Evolutionary conservation across 2,113 vertebrate species (phyloP).

Genomic region (Saguinus imperator): DNA sequence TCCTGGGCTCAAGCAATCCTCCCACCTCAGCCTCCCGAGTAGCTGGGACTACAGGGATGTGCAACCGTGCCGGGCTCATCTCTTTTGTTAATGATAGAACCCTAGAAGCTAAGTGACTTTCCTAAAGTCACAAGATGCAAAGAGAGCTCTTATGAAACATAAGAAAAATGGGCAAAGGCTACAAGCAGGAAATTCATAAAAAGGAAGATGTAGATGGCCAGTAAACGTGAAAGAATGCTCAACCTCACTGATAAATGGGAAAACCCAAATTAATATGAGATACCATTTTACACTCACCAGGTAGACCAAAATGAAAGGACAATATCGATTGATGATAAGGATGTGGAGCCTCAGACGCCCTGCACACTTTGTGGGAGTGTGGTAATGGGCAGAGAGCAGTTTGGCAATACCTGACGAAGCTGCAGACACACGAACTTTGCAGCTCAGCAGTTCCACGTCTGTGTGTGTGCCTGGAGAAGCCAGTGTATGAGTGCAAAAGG

Average conservation of each 20-base stretch:
- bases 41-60: too few species aligned
- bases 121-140: not conserved
- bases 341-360: not conserved
- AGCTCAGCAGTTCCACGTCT: not conserved
- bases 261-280: not conserved
- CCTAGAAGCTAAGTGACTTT: not conserved
- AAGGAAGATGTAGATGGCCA: not conserved
- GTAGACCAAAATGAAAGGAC: not conserved
- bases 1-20: too few species aligned
- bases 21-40: too few species aligned
- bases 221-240: not conserved
- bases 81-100: not conserved
- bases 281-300: not conserved
- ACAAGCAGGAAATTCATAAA: not conserved
- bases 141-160: not conserved
- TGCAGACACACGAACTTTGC: too few species aligned
- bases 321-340: not conserved
- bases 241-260: not conserved
- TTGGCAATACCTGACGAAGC: not conserved
- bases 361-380: not conserved
- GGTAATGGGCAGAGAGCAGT: not conserved
- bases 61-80: not conserved
- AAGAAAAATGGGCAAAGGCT: not conserved
- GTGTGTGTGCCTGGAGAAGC: not conserved
- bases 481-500: not conserved